phyloP scores from a whole-genome alignment of 2,888 invertebrate species.

The Clostera curtula region DNA sequence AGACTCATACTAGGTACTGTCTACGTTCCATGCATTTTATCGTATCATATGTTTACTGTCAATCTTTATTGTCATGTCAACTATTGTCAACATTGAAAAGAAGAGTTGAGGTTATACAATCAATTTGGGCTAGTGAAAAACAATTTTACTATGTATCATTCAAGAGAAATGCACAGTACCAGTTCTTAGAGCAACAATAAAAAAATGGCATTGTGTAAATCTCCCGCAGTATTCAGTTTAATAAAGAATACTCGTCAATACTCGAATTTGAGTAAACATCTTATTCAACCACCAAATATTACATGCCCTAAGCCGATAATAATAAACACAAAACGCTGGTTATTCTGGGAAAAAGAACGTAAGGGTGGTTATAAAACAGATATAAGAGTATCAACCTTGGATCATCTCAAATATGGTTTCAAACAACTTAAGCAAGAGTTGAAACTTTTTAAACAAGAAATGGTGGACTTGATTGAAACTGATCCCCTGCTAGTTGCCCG shows the following conservation, averaged over 20 bases:
- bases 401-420: slow-evolving; percentile 78
- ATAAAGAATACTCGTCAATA: slow-evolving; percentile 27
- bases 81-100: no score
- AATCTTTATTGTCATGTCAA: no score
- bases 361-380: slow-evolving; percentile 76
- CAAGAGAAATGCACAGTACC: no score
- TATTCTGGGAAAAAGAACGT: slow-evolving; percentile 75
- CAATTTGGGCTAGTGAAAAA: neutral
- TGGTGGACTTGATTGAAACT: slow-evolving; percentile 75
- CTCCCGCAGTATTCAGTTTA: slow-evolving; percentile 19
- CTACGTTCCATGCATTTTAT: neutral
- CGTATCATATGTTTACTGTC: slow-evolving; percentile 1
- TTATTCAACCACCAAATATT: slow-evolving; percentile 21
- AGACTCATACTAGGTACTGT: neutral
- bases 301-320: slow-evolving; percentile 21
- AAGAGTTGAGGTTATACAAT: slow-evolving; percentile 1
- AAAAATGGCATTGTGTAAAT: slow-evolving; percentile 27
- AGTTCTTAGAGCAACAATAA: neutral
- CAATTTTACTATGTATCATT: neutral
- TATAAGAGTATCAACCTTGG: slow-evolving; percentile 55
- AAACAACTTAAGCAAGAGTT: slow-evolving; percentile 80
- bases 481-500: slow-evolving; percentile 76
- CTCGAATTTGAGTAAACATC: slow-evolving; percentile 28
- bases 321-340: slow-evolving; percentile 34
- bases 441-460: slow-evolving; percentile 78